phyloP scores from a whole-genome alignment of 2,797 vertebrate genomes.

The Trematomus bernacchii region DNA sequence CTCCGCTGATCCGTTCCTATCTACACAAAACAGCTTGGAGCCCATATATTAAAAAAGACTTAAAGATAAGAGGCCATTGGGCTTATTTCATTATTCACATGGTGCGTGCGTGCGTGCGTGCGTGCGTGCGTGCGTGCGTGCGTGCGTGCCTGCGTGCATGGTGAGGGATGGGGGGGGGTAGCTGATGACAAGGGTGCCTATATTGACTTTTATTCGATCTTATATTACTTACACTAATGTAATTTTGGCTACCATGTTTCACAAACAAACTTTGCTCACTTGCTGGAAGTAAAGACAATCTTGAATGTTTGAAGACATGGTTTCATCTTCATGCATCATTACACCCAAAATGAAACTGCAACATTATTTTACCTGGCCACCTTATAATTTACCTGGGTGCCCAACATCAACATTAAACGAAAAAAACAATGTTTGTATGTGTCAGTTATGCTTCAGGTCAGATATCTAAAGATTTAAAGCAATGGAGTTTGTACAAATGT shows the following conservation, averaged over 20 bases:
- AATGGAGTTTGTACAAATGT: background rate
- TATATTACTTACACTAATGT: slow-evolving; percentile 5
- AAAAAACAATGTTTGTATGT: background rate
- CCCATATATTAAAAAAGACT: slow-evolving; percentile 65
- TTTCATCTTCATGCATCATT: slow-evolving; percentile 22
- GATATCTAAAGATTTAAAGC: slow-evolving; percentile 17
- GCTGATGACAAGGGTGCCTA: background rate
- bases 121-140: slow-evolving; percentile 10
- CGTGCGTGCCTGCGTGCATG: slow-evolving; percentile 19
- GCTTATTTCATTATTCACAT: slow-evolving; percentile 64
- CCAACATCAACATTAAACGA: slow-evolving; percentile 1
- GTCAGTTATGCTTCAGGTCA: background rate
- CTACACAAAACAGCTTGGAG: slow-evolving; percentile 80
- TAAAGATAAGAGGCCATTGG: slow-evolving; percentile 59
- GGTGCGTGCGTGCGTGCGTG: slow-evolving; percentile 17
- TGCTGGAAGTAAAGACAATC: slow-evolving; percentile 5
- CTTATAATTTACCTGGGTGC: slow-evolving; percentile 16
- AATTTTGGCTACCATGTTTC: slow-evolving; percentile 28
- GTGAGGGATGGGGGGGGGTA: background rate
- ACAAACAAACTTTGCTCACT: slow-evolving; percentile 26
- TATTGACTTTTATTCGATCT: slow-evolving; percentile 20
- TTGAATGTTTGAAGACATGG: background rate
- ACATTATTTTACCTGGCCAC: slow-evolving; percentile 9
- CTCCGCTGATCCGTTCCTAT: slow-evolving; percentile 80
- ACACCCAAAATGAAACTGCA: slow-evolving; percentile 12